phyloP scores from a whole-genome alignment of 1,140 invertebrate species.

The Rhizoglyphus robini region DNA sequence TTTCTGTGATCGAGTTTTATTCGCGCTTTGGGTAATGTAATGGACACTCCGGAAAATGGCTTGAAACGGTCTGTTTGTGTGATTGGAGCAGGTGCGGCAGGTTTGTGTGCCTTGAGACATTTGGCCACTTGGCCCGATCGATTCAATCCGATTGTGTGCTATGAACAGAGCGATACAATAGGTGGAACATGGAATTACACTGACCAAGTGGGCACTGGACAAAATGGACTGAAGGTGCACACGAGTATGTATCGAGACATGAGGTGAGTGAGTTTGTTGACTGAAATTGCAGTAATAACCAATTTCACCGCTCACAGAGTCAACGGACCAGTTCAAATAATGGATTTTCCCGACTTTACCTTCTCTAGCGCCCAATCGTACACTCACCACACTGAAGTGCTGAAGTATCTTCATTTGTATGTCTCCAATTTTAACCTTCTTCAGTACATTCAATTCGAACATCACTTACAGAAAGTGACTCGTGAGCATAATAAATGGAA shows the following conservation, averaged over 20 bases:
- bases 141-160: slow-evolving; percentile 42
- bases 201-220: slow-evolving; percentile 46
- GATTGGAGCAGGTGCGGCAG: slow-evolving; percentile 62
- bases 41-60: no score
- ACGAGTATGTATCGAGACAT: slow-evolving; percentile 73
- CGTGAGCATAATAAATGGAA: slow-evolving; percentile 45
- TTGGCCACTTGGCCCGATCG: slow-evolving; percentile 29
- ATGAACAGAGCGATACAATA: slow-evolving; percentile 54
- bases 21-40: no score
- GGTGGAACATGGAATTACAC: slow-evolving; percentile 80
- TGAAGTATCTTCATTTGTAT: slow-evolving; percentile 63
- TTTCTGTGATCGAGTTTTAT: no score
- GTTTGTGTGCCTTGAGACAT: slow-evolving; percentile 52
- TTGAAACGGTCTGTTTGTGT: slow-evolving; percentile 42
- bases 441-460: slow-evolving; percentile 53
- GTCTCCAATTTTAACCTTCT: slow-evolving; percentile 52
- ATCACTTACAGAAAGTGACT: slow-evolving; percentile 46
- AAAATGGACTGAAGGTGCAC: slow-evolving; percentile 62
- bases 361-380: slow-evolving; percentile 55
- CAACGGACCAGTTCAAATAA: slow-evolving; percentile 75
- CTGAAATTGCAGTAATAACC: no score
- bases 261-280: slow-evolving; percentile 40
- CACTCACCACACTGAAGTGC: slow-evolving; percentile 58
- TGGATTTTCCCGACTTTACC: slow-evolving; percentile 69
- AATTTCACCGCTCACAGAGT: slow-evolving; percentile 55